phyloP scores from a whole-genome alignment of 2,113 vertebrate species.

The Ceuthmochares aereus region DNA sequence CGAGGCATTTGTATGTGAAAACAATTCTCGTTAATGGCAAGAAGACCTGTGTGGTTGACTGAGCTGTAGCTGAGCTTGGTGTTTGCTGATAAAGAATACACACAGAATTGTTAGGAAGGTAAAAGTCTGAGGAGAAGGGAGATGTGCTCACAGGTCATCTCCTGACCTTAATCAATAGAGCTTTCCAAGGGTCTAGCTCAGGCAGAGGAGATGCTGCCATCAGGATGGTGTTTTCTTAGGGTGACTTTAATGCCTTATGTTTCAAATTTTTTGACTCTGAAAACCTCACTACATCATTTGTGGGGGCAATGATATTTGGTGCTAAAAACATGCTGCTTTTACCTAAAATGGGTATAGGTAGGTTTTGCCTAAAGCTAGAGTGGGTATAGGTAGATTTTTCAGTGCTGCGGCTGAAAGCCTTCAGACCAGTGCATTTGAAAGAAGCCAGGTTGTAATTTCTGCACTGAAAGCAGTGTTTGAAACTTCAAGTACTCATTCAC shows the following conservation, averaged over 20 bases:
- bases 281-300: not conserved
- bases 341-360: no score
- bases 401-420: not conserved
- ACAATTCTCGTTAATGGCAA: not conserved
- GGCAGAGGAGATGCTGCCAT: not conserved
- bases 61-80: not conserved
- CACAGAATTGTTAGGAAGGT: not conserved
- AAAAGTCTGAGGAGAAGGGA: not conserved
- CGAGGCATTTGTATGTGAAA: not conserved
- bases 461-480: not conserved
- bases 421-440: not conserved
- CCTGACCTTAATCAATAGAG: not conserved
- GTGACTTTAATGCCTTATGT: not conserved
- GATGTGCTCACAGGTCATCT: not conserved
- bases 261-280: not conserved
- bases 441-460: not conserved
- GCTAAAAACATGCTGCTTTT: no score
- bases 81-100: not conserved
- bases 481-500: not conserved
- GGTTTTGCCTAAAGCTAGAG: not conserved
- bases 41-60: not conserved
- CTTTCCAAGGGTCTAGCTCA: not conserved
- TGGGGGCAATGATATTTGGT: not conserved
- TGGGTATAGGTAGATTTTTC: not conserved
- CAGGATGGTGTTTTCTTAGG: not conserved